Conservation (phyloP, 2,888 invertebrate species). For the Ethmia dodecea region DNA sequence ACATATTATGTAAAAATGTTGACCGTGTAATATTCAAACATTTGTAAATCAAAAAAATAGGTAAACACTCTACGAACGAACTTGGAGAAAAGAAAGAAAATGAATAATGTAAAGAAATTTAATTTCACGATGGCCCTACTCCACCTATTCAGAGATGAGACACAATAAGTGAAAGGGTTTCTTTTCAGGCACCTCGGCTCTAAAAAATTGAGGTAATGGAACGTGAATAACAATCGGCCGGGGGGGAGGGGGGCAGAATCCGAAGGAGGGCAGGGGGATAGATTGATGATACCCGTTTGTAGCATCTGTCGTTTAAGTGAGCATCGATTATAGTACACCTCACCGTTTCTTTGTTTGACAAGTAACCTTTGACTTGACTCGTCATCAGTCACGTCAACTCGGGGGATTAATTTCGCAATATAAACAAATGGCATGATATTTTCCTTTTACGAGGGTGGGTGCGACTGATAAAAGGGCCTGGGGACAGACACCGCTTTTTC, state of each 20-base stretch:
- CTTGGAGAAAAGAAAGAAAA: slow-evolving; percentile 29
- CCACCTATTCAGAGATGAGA: slow-evolving; percentile 60
- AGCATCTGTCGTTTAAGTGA: slow-evolving; percentile 75
- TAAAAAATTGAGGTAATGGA: slow-evolving; percentile 77
- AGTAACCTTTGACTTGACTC: slow-evolving; percentile 57
- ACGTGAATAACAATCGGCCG: slow-evolving; percentile 72
- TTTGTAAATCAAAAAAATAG: slow-evolving; percentile 21
- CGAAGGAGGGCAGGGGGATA: slow-evolving; percentile 41
- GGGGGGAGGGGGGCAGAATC: slow-evolving; percentile 22
- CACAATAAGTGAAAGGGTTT: slow-evolving; percentile 72
- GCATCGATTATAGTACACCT: slow-evolving; percentile 72
- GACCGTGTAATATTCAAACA: slow-evolving; percentile 26
- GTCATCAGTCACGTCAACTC: slow-evolving; percentile 49
- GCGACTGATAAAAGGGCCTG: slow-evolving; percentile 33
- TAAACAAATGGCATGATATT: slow-evolving; percentile 63
- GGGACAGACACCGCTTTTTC: slow-evolving; percentile 35
- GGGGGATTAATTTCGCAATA: slow-evolving; percentile 59
- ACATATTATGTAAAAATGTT: no score
- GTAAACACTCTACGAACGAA: slow-evolving; percentile 29
- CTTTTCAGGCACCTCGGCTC: slow-evolving; percentile 65
- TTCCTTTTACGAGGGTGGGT: slow-evolving; percentile 32
- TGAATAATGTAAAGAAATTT: slow-evolving; percentile 58
- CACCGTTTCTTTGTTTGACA: slow-evolving; percentile 66
- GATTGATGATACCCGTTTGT: slow-evolving; percentile 74
- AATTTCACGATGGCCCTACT: slow-evolving; percentile 59